Evolutionary conservation across 1,140 invertebrate genomes (phyloP), one percentile per base, ranked within the genome.

Genomic region (Colletes gigas): DNA sequence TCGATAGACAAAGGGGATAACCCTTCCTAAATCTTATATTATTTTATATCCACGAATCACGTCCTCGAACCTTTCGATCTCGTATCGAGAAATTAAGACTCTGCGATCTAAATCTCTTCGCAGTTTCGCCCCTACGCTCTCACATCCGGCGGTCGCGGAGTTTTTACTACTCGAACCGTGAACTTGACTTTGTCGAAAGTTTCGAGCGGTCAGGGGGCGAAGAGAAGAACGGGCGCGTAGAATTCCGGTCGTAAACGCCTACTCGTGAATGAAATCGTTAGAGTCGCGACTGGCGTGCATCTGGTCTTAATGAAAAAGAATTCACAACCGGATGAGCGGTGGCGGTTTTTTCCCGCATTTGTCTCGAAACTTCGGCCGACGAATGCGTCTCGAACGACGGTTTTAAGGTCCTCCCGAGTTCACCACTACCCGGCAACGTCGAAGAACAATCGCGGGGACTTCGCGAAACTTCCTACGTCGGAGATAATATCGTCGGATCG

Each of bases 171-270:
- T n/a, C 47, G 19, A 65, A 65, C 50, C 77, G 69, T 73, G 77
- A 78, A 78, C 77, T 78, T 78, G 77, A 78, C 77, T 78, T 78
- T 72, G 69, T 63, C 77, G 67, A 78, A 50, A 78, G 77, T 78
- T 78, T 54, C 69, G 6, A 60, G 55, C 47, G 60, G 60, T 19
- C 44, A 19, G 59, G 68, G 55, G 41, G 65, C 6, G n/a, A 59
- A 39, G 17, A 30, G 7, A 10, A n/a, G 4, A 39, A n/a, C 5
- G 1, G 3, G 12, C 0, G 30, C 6, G 15, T 15, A 41, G 65
- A 50, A 41, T 17, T 50, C 5, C 15, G 21, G 30, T 62, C 67
- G 76, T 71, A 72, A 78, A 78, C 59, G 77, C 30, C 30, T 65
- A 60, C 60, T 78, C 52, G 69, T 78, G 68, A 78, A 78, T 78